Evolutionary conservation across 2,113 vertebrate genomes (phyloP).

Genomic region (Lepisosteus oculatus): DNA sequence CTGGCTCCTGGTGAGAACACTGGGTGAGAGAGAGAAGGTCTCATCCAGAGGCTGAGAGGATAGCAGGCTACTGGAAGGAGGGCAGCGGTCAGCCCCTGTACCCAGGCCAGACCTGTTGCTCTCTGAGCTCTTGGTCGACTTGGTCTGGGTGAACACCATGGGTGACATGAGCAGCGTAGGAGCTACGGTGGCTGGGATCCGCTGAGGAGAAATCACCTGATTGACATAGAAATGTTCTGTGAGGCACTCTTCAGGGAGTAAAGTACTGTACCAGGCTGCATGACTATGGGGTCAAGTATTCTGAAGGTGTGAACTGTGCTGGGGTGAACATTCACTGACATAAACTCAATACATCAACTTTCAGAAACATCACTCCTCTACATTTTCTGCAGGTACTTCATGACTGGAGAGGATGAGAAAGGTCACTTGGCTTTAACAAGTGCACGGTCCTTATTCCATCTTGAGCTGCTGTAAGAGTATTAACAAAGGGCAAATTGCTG

Average conservation of each 20-base stretch:
- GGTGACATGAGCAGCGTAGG: conserved; percentile 81
- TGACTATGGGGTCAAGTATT: too few species aligned
- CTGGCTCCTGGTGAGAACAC: conserved; percentile 69
- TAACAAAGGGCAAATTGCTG: too few species aligned
- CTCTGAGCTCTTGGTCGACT: conserved; percentile 30
- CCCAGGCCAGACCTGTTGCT: conserved; percentile 31
- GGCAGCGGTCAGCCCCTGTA: conserved; percentile 28
- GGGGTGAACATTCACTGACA: too few species aligned
- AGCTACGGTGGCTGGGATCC: conserved; percentile 64
- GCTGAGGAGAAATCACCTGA: conserved; percentile 73
- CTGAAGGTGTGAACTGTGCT: too few species aligned
- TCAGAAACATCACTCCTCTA: too few species aligned
- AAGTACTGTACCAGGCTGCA: too few species aligned
- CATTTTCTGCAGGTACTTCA: not conserved
- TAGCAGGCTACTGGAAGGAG: conserved; percentile 15
- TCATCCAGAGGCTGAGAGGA: conserved; percentile 31
- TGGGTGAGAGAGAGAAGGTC: not conserved
- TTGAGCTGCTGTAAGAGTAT: too few species aligned
- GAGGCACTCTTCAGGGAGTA: too few species aligned
- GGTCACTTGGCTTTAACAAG: not conserved
- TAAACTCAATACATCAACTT: too few species aligned
- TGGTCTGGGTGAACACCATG: conserved; percentile 74
- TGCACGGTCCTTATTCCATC: too few species aligned
- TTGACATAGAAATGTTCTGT: too few species aligned
- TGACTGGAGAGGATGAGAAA: not conserved